Base-by-base conservation (phyloP, 2,797 vertebrate species). In the Phataginus tetradactyla region DNA sequence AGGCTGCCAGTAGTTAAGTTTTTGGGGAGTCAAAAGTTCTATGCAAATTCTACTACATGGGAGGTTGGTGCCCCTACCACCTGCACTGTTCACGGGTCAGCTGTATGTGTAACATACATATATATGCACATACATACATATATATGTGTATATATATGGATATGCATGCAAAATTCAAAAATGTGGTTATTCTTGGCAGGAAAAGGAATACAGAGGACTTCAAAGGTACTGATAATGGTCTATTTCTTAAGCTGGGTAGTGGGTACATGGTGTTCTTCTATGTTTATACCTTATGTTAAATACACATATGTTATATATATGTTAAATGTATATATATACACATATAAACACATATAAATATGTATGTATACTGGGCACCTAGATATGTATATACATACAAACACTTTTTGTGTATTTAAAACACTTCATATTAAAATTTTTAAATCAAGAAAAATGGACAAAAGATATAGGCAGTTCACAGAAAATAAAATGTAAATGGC, bases 381-480 rank as follows among this genome's bases (percentile, higher is more conserved):
- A 0, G 61, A n/a, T 45, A 57, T 64, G 14, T 9, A 42, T 17
- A 89, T 4, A 66, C 4, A 45, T 15, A n/a, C 27, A 59, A 5
- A 34, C 4, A 61, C 18, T 63, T 85, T 77, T 57, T 80, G n/a
- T 80, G 17, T 91, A 69, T 21, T 63, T 39, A 20, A 87, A 53
- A 53, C 17, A 61, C 42, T 92, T 74, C 69, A 42, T n/a, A 75
- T 85, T 68, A 68, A 88, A 49, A 51, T 12, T 49, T 78, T 74
- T 69, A 63, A 75, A 69, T 87, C 23, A 75, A 92, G 64, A 53
- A 87, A 75, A 74, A 32, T 61, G 21, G 34, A 55, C 12, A 51
- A 93, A 84, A 86, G 45, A 53, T 37, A 61, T 5, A 80, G 32
- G 57, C 12, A 64, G 27, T 81, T 91, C 72, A 64, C 78, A 90